phyloP scores from a whole-genome alignment of 2,888 invertebrate genomes.

The Eilema griseolum region DNA sequence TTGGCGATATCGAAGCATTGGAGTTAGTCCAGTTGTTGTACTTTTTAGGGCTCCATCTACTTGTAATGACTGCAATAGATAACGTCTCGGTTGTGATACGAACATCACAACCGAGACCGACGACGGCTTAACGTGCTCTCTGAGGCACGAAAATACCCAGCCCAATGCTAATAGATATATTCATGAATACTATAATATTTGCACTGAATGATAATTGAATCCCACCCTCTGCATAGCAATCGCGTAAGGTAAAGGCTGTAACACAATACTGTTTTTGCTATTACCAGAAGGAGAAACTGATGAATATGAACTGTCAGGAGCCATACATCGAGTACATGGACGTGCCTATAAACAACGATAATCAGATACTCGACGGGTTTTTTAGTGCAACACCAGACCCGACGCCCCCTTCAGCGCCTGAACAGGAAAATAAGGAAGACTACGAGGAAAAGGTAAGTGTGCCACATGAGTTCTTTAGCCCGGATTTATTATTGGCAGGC shows the following conservation, averaged over 20 bases:
- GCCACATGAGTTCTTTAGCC: neutral
- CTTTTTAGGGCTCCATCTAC: too few relatives aligned
- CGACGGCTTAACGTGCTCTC: too few relatives aligned
- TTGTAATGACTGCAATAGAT: too few relatives aligned
- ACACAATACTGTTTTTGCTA: neutral
- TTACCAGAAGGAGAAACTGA: conserved; percentile 67
- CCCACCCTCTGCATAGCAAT: neutral
- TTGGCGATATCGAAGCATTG: too few relatives aligned
- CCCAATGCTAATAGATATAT: too few relatives aligned
- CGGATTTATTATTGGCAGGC: neutral
- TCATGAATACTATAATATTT: too few relatives aligned
- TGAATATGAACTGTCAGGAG: conserved; percentile 62
- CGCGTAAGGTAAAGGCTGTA: neutral
- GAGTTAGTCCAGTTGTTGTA: too few relatives aligned
- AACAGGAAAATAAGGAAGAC: conserved; percentile 56
- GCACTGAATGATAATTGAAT: too few relatives aligned
- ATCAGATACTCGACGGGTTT: conserved; percentile 75
- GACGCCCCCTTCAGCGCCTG: conserved; percentile 45
- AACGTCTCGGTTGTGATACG: too few relatives aligned
- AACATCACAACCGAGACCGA: too few relatives aligned
- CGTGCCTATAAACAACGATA: conserved; percentile 61
- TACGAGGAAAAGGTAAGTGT: conserved; percentile 61
- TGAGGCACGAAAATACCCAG: too few relatives aligned
- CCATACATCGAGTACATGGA: conserved; percentile 75
- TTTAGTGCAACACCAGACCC: conserved; percentile 57